These are phyloP conservation scores for Trichacis sp. DNA, from an alignment of 2,888 invertebrate genomes.

Conservation along the genomic window DNA sequence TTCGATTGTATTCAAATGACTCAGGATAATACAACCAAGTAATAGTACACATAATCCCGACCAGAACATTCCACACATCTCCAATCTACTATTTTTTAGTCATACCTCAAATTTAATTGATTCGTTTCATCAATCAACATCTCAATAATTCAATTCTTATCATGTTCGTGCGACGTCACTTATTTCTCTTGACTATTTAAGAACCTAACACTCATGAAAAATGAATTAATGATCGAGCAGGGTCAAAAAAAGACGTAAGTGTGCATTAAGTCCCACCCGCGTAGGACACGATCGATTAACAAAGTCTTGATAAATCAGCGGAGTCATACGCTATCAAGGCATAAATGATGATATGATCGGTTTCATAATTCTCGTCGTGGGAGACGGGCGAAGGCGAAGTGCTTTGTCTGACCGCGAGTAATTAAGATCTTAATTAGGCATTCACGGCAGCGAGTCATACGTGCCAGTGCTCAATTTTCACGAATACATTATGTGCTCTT, in stretches of 20 bases:
- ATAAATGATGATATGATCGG: conserved; percentile 59
- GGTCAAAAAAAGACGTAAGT: background rate
- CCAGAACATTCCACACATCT: too few species aligned
- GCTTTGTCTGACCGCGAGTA: too few species aligned
- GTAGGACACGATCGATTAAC: conserved; percentile 17
- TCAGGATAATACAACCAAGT: too few species aligned
- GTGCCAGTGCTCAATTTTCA: background rate
- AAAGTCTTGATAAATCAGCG: conserved; percentile 41
- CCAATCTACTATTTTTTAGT: too few species aligned
- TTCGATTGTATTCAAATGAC: too few species aligned
- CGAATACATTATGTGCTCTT: too few species aligned
- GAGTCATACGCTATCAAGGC: conserved; percentile 49
- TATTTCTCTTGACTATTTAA: background rate
- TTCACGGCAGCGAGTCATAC: conserved; percentile 51
- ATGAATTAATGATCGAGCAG: conserved; percentile 4
- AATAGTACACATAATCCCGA: too few species aligned
- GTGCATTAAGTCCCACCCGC: conserved; percentile 2
- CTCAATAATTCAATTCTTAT: background rate
- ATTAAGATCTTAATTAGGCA: conserved; percentile 66
- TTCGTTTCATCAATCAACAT: conserved; percentile 2
- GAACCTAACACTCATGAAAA: background rate
- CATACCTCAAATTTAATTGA: background rate
- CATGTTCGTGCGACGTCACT: background rate
- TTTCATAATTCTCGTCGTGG: conserved; percentile 60
- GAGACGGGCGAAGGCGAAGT: too few species aligned